A percentile compares a stretch with the other conserved stretches of the same genome.
Evolutionary conservation across 2,797 vertebrate genomes (phyloP).

Genomic region (Coranthus polyacanthus): DNA sequence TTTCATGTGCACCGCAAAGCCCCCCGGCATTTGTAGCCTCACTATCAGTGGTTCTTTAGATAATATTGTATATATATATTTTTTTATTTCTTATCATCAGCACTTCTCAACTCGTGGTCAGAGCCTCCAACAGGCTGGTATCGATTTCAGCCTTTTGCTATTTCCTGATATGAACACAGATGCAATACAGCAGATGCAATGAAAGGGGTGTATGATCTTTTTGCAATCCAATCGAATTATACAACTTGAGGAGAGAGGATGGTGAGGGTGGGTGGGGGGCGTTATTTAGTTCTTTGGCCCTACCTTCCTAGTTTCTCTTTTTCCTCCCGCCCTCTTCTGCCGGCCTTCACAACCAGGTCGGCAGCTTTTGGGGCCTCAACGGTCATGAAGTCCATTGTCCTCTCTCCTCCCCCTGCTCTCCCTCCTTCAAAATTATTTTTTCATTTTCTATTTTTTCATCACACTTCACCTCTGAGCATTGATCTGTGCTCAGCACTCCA

Average conservation of each 20-base stretch:
- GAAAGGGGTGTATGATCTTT: conserved; percentile 52
- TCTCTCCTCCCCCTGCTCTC: conserved; percentile 2
- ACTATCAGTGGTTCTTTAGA: conserved; percentile 43
- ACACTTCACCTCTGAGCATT: conserved; percentile 61
- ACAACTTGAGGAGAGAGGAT: conserved; percentile 26
- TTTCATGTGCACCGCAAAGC: conserved; percentile 57
- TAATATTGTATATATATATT: conserved; percentile 49
- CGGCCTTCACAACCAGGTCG: conserved; percentile 9
- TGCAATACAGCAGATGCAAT: conserved; percentile 26
- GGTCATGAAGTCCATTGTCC: conserved; percentile 30
- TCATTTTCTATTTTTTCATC: conserved; percentile 52
- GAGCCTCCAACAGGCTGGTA: conserved; percentile 59
- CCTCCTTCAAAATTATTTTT: conserved; percentile 39
- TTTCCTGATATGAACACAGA: conserved; percentile 56
- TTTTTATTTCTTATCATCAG: conserved; percentile 54
- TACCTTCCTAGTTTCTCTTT: neutral
- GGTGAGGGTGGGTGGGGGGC: conserved; percentile 4
- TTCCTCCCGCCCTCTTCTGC: neutral
- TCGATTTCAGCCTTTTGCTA: conserved; percentile 62
- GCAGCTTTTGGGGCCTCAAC: conserved; percentile 8
- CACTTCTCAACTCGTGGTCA: conserved; percentile 56
- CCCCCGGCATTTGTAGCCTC: conserved; percentile 29
- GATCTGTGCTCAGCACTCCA: conserved; percentile 40
- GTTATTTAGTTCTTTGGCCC: conserved; percentile 9
- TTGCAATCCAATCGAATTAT: conserved; percentile 40